Base-by-base conservation (phyloP, 2,113 vertebrate genomes). In the Melanostigma gelatinosum region DNA sequence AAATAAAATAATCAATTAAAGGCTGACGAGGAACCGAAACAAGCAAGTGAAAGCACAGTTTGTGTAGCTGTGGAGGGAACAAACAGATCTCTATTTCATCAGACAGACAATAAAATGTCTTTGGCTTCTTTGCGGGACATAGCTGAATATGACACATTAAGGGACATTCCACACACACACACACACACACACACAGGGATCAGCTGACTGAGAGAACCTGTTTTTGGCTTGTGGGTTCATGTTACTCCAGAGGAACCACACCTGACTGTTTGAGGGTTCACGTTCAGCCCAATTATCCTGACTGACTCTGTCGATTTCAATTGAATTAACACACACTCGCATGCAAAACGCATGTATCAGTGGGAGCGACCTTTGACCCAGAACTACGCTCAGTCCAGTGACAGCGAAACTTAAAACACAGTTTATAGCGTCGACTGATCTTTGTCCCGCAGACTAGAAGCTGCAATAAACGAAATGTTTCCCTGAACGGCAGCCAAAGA, bases 171-270 rank as follows among this genome's bases (percentile, higher is more conserved):
- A 46, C 64, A 57, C 40, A 20, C 48, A 48, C 22, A 20, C 60
- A 46, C 57, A 42, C 48, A 38, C 65, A 40, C 60, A 60, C 40
- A 44, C 60, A 52, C 36, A 16, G 20, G 44, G 24, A 77, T 48
- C 65, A 72, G 16, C 46, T 70, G 67, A 84, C 78, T 70, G 46
- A 86, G 69, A 70, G 40, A 93, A 88, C 89, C 80, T 60, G 86
- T 90, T 88, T 70, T 24, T 48, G 68, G 24, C 52, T 80, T 80
- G 40, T 52, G 20, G 38, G 52, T 44, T 48, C 60, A 60, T 29
- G 69, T 75, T 63, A 8, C 13, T 60, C 27, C 78, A 22, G 52
- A 5, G 0, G 10, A 66, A 77, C 73, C 82, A 76, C 75, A 77
- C 85, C 83, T 80, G 32, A 22, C 42, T 81, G 40, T 40, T 50